phyloP scores from a whole-genome alignment of 1,140 invertebrate species.

The Drosophila sp. region DNA sequence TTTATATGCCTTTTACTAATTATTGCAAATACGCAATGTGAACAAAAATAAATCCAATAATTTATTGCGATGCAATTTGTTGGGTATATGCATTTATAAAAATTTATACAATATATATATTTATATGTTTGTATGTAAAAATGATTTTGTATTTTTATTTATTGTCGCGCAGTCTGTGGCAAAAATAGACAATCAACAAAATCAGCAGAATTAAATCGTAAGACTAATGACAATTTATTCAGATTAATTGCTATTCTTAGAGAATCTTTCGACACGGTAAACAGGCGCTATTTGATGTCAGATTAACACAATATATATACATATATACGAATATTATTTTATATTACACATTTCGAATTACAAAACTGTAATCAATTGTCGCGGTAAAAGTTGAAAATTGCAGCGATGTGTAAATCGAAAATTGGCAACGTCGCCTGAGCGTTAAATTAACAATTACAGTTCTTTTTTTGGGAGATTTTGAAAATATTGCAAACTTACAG shows the following conservation, averaged over 20 bases:
- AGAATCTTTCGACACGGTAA: neutral
- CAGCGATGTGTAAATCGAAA: constrained; percentile 8
- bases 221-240: constrained; percentile 34
- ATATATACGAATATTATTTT: too few species aligned
- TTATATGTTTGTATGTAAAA: neutral
- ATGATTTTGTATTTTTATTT: constrained; percentile 26
- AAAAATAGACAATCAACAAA: neutral
- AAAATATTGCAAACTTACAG: constrained; percentile 11
- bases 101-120: neutral
- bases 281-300: neutral
- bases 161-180: constrained; percentile 32
- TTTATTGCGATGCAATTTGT: constrained; percentile 23
- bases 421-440: constrained; percentile 28
- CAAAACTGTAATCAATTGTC: too few species aligned
- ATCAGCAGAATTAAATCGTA: constrained; percentile 6
- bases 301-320: neutral
- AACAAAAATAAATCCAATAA: constrained; percentile 20
- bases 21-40: constrained; percentile 1
- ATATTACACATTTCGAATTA: too few species aligned
- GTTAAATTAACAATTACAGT: constrained; percentile 50
- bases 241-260: constrained; percentile 27
- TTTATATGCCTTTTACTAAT: constrained; percentile 17
- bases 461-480: neutral
- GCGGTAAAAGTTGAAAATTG: neutral
- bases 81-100: constrained; percentile 14